Evolutionary conservation across 1,140 invertebrate species (phyloP).

Genomic region (Zaprionus inermis): DNA sequence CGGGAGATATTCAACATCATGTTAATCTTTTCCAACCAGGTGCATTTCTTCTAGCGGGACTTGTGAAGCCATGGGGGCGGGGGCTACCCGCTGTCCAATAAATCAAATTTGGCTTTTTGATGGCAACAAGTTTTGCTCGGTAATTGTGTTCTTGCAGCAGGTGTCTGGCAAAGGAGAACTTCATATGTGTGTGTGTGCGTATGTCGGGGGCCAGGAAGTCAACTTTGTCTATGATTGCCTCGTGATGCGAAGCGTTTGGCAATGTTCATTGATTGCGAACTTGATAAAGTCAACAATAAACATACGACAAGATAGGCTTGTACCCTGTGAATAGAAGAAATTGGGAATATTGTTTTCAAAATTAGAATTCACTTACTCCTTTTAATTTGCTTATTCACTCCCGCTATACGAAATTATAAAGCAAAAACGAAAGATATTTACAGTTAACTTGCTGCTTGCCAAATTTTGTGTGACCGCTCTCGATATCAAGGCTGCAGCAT

Average conservation of each 20-base stretch:
- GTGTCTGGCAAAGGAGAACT: background rate
- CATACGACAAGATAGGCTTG: background rate
- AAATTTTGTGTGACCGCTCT: too few species aligned
- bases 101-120: constrained; percentile 12
- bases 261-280: constrained; percentile 12
- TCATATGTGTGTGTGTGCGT: background rate
- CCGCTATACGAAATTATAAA: too few species aligned
- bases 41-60: background rate
- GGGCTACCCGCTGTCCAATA: constrained; percentile 9
- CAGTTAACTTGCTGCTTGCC: too few species aligned
- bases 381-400: too few species aligned
- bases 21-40: background rate
- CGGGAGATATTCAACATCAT: constrained; percentile 41
- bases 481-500: too few species aligned
- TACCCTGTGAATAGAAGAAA: background rate
- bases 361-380: background rate
- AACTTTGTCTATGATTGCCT: constrained; percentile 16
- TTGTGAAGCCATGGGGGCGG: background rate
- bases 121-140: constrained; percentile 31
- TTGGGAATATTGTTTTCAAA: background rate
- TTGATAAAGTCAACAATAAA: constrained; percentile 7
- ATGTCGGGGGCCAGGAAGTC: background rate
- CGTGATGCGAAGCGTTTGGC: constrained; percentile 13
- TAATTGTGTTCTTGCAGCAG: constrained; percentile 3
- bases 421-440: too few species aligned